Conservation (phyloP, 2,797 vertebrate genomes). For the Echeneis naucrates region DNA sequence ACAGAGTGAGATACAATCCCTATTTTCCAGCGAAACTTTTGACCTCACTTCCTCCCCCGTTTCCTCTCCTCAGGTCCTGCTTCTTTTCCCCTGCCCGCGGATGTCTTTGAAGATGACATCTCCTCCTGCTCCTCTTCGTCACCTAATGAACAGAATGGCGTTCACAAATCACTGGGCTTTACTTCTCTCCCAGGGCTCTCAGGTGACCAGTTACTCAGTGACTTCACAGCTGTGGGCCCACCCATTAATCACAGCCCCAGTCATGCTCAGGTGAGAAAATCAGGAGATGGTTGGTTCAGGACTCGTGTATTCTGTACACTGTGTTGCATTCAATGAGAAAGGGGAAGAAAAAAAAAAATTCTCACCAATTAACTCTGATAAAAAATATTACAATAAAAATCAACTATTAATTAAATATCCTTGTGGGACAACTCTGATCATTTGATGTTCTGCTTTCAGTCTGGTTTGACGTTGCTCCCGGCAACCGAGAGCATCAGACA, state of each 20-base stretch:
- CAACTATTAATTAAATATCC: slow-evolving; percentile 42
- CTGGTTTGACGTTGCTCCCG: slow-evolving; percentile 83
- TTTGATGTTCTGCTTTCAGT: slow-evolving; percentile 69
- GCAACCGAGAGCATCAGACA: slow-evolving; percentile 84
- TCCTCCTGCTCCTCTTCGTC: slow-evolving; percentile 83
- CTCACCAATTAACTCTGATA: slow-evolving; percentile 14
- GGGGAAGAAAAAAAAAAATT: slow-evolving; percentile 23
- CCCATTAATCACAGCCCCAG: slow-evolving; percentile 73
- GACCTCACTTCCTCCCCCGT: slow-evolving; percentile 48
- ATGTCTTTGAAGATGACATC: slow-evolving; percentile 89
- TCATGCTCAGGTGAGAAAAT: slow-evolving; percentile 76
- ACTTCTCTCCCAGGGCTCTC: slow-evolving; percentile 78
- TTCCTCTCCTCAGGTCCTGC: slow-evolving; percentile 68
- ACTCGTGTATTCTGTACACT: not conserved
- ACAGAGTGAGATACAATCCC: slow-evolving; percentile 3
- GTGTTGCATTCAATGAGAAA: slow-evolving; percentile 1
- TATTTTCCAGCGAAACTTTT: slow-evolving; percentile 20
- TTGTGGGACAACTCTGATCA: slow-evolving; percentile 42
- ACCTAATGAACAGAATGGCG: slow-evolving; percentile 76
- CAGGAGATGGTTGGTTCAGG: not conserved
- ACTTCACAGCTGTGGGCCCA: slow-evolving; percentile 77
- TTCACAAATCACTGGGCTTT: slow-evolving; percentile 77
- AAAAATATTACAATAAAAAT: slow-evolving; percentile 40
- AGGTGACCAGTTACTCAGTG: slow-evolving; percentile 83
- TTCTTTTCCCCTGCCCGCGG: slow-evolving; percentile 76